Evolutionary conservation across 2,797 vertebrate genomes (phyloP).

Genomic region (Dendrocincla fuliginosa): DNA sequence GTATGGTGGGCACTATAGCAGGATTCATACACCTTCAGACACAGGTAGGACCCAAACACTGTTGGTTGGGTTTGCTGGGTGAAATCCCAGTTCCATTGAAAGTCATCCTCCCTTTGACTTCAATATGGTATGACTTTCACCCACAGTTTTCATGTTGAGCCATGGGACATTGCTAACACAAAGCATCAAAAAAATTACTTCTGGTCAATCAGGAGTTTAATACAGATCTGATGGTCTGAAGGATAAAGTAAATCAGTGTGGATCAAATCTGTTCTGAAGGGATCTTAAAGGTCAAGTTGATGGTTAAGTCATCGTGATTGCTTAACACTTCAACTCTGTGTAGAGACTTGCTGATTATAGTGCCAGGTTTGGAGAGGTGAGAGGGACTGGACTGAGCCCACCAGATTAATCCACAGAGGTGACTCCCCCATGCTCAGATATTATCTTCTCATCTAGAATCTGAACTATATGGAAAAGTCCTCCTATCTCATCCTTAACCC

Average conservation of each 20-base stretch:
- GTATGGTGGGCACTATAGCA: background rate
- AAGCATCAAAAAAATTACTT: background rate
- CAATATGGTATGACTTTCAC: background rate
- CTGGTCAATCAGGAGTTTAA: slow-evolving; percentile 20
- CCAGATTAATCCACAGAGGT: background rate
- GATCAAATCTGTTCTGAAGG: slow-evolving; percentile 37
- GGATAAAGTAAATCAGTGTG: slow-evolving; percentile 28
- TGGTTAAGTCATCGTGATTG: slow-evolving; percentile 31
- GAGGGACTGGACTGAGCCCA: background rate
- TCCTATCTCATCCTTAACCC: background rate
- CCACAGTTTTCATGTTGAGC: background rate
- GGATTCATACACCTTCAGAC: background rate
- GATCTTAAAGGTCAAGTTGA: slow-evolving; percentile 41
- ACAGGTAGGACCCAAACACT: background rate
- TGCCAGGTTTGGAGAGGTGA: background rate
- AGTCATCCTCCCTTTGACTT: background rate
- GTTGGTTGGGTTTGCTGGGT: background rate
- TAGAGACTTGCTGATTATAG: background rate
- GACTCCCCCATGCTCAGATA: background rate
- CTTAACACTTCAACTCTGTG: background rate
- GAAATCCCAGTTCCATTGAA: background rate
- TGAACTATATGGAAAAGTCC: background rate
- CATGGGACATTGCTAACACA: background rate
- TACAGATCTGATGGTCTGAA: slow-evolving; percentile 21
- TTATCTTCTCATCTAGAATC: background rate